Evolutionary conservation across 2,888 invertebrate genomes (phyloP), one percentile per base, ranked within the genome.

Genomic region (Melangyna quadrimaculata): DNA sequence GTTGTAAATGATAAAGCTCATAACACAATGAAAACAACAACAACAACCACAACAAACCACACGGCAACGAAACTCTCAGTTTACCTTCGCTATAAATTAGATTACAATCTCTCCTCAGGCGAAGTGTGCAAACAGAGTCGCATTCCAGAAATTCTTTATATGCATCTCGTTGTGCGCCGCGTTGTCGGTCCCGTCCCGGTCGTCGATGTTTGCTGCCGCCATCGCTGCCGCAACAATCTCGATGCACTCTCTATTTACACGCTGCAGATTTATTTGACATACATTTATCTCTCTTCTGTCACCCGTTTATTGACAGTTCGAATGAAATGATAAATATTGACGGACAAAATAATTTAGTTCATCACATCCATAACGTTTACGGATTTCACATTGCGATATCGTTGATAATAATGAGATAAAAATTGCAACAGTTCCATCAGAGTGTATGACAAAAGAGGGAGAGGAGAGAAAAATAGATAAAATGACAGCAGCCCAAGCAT

Each of bases 321-420:
- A 86, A 81, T 45, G 63, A 81, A 86, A 77, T 80, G 86, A 81
- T 77, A 80, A 86, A 86, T 86, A 86, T 86, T 86, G 86, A 86
- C 86, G 57, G 81, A 63, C 81, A 59, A 81, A 86, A 61, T 80
- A 81, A 86, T 86, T 86, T 86, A 86, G 86, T 86, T 78, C 86
- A 86, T 81, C 81, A 67, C 37, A 59, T 40, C 35, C 67, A 67
- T 67, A 51, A 53, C 55, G 75, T 45, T 86, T 81, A 81, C 80
- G 86, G 86, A 86, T 86, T 81, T 81, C 73, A 43, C 24, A 35
- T 35, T 10, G 51, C 51, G 67, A 45, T 61, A 67, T 67, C 43
- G 67, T 32, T 70, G 70, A 70, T 55, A 45, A 48, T 65, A 65
- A 78, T 78, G 70, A 84, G 75, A 71, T 74, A 78, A 77, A 78